These are phyloP conservation scores for Nebria ingens DNA, from an alignment of 1,140 invertebrate species.

Conservation along the genomic window DNA sequence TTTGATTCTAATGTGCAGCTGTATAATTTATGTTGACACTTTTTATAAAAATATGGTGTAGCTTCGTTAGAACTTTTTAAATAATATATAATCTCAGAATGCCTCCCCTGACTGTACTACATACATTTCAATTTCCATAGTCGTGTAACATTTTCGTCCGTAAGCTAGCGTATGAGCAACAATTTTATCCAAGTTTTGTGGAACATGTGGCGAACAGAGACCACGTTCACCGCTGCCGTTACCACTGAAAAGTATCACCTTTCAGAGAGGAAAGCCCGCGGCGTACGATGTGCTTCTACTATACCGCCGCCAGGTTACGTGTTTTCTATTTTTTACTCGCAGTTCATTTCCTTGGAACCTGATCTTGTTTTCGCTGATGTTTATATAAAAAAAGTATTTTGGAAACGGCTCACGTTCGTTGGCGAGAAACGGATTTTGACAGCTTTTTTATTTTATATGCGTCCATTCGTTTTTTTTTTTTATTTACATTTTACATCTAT, in stretches of 20 bases:
- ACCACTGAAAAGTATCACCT: neutral
- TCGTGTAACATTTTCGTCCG: neutral
- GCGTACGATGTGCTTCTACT: neutral
- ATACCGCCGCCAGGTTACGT: neutral
- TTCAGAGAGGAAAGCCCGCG: neutral
- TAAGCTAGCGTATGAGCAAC: neutral
- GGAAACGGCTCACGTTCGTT: neutral
- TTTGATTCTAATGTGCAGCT: too few species aligned
- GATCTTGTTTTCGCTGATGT: neutral
- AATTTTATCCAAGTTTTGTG: too few species aligned
- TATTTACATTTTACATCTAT: neutral
- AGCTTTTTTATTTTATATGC: neutral
- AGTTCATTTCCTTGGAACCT: neutral
- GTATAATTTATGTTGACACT: neutral
- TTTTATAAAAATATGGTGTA: too few species aligned
- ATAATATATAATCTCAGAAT: too few species aligned
- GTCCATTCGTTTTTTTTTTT: neutral
- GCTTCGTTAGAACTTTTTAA: too few species aligned
- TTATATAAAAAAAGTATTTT: slow-evolving; percentile 1
- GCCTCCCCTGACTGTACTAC: neutral
- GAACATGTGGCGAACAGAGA: neutral
- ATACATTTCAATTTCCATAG: too few species aligned
- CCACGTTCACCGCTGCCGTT: neutral
- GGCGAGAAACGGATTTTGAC: neutral
- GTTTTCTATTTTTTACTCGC: neutral